Percentiles rank a stretch among this genome's conserved stretches.
These are phyloP conservation scores for Ecliptopera silaceata DNA, from an alignment of 2,888 invertebrate species.

Conservation along the genomic window DNA sequence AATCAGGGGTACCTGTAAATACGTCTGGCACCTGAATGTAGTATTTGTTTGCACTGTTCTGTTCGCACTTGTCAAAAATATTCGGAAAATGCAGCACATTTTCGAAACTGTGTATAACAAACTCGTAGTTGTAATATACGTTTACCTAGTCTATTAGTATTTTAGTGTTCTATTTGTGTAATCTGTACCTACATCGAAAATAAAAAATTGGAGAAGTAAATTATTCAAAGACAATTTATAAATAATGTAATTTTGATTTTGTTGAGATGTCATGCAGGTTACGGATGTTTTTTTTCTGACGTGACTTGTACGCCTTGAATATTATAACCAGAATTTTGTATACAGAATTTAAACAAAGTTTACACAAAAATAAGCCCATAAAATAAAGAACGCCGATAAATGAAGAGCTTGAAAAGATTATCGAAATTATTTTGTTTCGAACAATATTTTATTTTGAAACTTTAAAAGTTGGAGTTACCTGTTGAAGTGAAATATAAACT, in stretches of 20 bases:
- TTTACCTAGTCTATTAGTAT: too few relatives aligned
- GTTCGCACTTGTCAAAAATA: slow-evolving; percentile 31
- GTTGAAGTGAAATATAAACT: slow-evolving; percentile 29
- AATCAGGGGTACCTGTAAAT: slow-evolving; percentile 41
- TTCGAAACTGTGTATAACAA: not conserved
- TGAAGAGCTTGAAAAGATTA: slow-evolving; percentile 9
- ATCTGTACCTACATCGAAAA: too few relatives aligned
- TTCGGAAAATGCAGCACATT: slow-evolving; percentile 32
- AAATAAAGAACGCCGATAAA: not conserved
- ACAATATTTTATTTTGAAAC: slow-evolving; percentile 31
- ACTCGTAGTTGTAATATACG: too few relatives aligned
- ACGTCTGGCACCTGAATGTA: slow-evolving; percentile 23
- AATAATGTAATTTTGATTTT: too few relatives aligned
- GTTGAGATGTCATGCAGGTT: too few relatives aligned
- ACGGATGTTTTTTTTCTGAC: too few relatives aligned
- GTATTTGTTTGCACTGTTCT: slow-evolving; percentile 30
- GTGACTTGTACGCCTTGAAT: too few relatives aligned
- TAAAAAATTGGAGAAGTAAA: too few relatives aligned
- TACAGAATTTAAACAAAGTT: not conserved
- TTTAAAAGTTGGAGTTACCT: slow-evolving; percentile 30
- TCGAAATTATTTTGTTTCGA: slow-evolving; percentile 26
- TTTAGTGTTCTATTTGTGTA: too few relatives aligned
- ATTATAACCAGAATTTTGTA: too few relatives aligned
- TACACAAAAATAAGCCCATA: not conserved
- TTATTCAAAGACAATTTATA: too few relatives aligned